Evolutionary conservation across 2,113 vertebrate genomes (phyloP).

Genomic region (Elanoides forficatus): DNA sequence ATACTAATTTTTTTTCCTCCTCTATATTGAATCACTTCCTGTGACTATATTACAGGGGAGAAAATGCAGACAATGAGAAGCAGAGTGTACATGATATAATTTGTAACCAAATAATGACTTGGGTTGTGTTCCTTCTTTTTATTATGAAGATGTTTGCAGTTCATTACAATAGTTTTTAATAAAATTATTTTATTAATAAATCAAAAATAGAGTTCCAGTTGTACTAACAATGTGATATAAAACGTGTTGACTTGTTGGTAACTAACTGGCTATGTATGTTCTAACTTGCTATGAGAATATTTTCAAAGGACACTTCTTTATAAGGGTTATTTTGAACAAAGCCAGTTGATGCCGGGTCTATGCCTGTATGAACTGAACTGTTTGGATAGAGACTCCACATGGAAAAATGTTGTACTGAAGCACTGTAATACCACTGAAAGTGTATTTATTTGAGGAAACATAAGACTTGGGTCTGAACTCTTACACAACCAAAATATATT

Average conservation of each 20-base stretch:
- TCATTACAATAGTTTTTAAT: background rate
- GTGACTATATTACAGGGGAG: background rate
- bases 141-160: background rate
- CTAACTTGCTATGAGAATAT: background rate
- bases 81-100: background rate
- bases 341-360: accelerated
- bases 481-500: background rate
- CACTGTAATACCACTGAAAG: background rate
- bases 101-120: background rate
- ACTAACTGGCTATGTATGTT: background rate
- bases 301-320: background rate
- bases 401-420: background rate
- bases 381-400: background rate
- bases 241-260: background rate
- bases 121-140: background rate
- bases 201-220: background rate
- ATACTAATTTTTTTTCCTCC: background rate
- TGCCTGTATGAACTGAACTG: background rate
- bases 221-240: background rate
- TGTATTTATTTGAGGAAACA: background rate
- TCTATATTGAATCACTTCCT: background rate
- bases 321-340: background rate
- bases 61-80: background rate
- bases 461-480: background rate
- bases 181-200: background rate